phyloP scores from a whole-genome alignment of 2,888 invertebrate species.

The Hirudinaria manillensis region DNA sequence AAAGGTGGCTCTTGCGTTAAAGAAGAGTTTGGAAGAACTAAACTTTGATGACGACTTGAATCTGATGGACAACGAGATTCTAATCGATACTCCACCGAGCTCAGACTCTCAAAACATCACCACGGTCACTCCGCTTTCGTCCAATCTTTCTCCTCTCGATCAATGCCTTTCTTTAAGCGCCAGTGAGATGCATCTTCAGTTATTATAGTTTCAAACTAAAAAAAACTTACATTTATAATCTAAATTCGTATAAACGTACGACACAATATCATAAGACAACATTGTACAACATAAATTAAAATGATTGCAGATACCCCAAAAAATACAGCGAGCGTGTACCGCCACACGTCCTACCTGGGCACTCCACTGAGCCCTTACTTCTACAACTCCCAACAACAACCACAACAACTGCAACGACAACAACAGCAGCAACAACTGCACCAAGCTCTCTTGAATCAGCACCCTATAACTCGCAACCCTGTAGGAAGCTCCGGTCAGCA shows the following conservation, averaged over 20 bases:
- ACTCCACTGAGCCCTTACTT: slow-evolving; percentile 4
- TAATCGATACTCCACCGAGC: slow-evolving; percentile 4
- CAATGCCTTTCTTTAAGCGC: background rate
- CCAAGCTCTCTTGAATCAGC: background rate
- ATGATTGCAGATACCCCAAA: slow-evolving; percentile 4
- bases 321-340: background rate
- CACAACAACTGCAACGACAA: background rate
- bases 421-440: slow-evolving; percentile 11
- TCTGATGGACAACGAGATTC: slow-evolving; percentile 5
- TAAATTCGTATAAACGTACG: no score
- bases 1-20: no score
- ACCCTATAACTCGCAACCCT: background rate
- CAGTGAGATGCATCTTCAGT: background rate
- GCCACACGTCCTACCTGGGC: slow-evolving; percentile 14
- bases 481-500: background rate
- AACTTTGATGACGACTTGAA: background rate
- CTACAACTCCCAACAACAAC: background rate
- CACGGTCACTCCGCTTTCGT: slow-evolving; percentile 23
- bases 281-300: no score
- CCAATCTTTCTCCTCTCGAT: slow-evolving; percentile 22
- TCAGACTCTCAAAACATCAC: slow-evolving; percentile 20
- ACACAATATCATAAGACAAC: no score
- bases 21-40: background rate
- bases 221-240: background rate
- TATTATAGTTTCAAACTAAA: background rate